These are phyloP conservation scores for Stegana nigrithorax DNA, from an alignment of 2,888 invertebrate genomes.

Conservation along the genomic window DNA sequence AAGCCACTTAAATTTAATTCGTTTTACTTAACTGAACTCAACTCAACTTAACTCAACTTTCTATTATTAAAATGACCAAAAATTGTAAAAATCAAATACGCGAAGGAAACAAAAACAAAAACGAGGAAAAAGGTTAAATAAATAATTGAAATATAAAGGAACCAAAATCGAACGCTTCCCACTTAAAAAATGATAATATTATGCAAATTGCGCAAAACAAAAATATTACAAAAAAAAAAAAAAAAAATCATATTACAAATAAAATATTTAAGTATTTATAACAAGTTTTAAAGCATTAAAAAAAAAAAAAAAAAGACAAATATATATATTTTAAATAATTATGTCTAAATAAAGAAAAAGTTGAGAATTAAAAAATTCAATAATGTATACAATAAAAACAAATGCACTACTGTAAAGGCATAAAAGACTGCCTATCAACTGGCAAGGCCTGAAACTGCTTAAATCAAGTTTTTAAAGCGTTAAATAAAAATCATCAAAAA, in stretches of 20 bases:
- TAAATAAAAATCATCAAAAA: conserved; percentile 43
- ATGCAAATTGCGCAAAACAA: conserved; percentile 18
- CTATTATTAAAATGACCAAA: conserved; percentile 24
- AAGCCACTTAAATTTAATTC: no score
- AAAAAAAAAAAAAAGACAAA: conserved; percentile 10
- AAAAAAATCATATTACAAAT: conserved; percentile 7
- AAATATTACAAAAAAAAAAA: not conserved
- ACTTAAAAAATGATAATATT: conserved; percentile 46
- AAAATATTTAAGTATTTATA: no score
- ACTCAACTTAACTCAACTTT: conserved; percentile 22
- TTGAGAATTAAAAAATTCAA: conserved; percentile 27
- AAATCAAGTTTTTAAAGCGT: not conserved
- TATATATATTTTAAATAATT: conserved; percentile 17
- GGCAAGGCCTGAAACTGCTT: not conserved
- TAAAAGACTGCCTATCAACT: not conserved
- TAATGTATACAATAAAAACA: conserved; percentile 22
- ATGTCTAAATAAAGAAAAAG: not conserved
- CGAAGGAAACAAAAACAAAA: conserved; percentile 6
- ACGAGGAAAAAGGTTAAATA: conserved; percentile 26
- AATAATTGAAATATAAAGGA: conserved; percentile 59
- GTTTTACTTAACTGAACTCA: not conserved
- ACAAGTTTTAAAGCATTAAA: conserved; percentile 18
- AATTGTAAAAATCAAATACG: conserved; percentile 9
- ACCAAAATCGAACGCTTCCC: conserved; percentile 67
- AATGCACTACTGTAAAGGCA: not conserved